Conservation (phyloP, 2,888 invertebrate genomes). For the Ormyrus rosae region DNA sequence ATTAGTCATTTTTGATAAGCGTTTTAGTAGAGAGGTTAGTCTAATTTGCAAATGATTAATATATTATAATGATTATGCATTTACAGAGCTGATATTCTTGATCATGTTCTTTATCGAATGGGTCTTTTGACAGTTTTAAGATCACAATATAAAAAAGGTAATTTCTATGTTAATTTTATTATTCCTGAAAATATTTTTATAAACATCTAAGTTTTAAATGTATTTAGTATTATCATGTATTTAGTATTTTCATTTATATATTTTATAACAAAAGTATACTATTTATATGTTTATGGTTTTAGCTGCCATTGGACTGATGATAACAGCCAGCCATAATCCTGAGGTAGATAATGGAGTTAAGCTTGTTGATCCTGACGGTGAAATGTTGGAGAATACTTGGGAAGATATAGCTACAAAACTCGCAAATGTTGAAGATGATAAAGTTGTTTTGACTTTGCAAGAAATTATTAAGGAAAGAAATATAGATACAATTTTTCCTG, state of each 20-base stretch:
- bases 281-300: background rate
- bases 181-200: constrained; percentile 4
- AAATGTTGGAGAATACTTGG: constrained; percentile 97
- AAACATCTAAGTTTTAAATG: background rate
- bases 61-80: constrained; percentile 58
- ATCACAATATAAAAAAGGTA: constrained; percentile 89
- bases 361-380: constrained; percentile 95
- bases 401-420: constrained; percentile 91
- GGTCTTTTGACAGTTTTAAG: constrained; percentile 93
- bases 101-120: constrained; percentile 96
- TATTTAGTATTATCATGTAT: constrained; percentile 13
- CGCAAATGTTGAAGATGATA: constrained; percentile 82
- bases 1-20: constrained; percentile 28
- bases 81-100: constrained; percentile 88
- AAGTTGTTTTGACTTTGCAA: constrained; percentile 61
- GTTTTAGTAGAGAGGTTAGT: background rate
- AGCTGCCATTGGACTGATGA: constrained; percentile 96
- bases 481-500: constrained; percentile 82
- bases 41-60: background rate
- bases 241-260: constrained; percentile 17
- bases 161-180: constrained; percentile 57
- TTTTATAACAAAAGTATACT: background rate
- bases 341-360: constrained; percentile 98
- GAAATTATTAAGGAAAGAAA: constrained; percentile 83
- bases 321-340: constrained; percentile 99